A percentile compares a stretch with the other conserved stretches of the same genome.
Evolutionary conservation across 2,888 invertebrate genomes (phyloP).

Genomic region (Slavum lentiscoides): DNA sequence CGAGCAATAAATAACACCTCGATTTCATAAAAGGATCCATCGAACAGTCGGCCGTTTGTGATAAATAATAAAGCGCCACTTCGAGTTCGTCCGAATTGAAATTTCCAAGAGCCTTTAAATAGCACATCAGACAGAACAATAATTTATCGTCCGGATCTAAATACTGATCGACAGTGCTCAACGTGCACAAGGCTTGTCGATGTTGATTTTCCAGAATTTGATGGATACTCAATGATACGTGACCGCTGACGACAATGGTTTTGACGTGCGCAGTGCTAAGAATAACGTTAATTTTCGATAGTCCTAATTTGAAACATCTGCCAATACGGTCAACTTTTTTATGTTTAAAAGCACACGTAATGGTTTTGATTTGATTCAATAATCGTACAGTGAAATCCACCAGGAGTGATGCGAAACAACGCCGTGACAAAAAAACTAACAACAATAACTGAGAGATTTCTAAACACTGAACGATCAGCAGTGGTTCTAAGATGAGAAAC

Average conservation of each 20-base stretch:
- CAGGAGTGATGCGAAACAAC: constrained; percentile 3
- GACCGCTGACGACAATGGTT: background rate
- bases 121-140: constrained; percentile 21
- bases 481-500: constrained; percentile 33
- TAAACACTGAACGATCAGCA: constrained; percentile 38
- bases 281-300: constrained; percentile 31
- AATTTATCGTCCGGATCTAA: constrained; percentile 9
- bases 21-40: constrained; percentile 37
- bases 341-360: constrained; percentile 7
- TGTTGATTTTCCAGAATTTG: constrained; percentile 36
- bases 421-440: constrained; percentile 27
- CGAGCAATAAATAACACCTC: constrained; percentile 40
- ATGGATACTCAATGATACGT: constrained; percentile 14
- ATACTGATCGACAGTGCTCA: constrained; percentile 13
- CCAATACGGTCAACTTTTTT: background rate
- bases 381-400: constrained; percentile 10
- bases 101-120: constrained; percentile 29
- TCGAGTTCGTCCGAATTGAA: constrained; percentile 25
- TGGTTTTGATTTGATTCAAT: constrained; percentile 22
- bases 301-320: constrained; percentile 44
- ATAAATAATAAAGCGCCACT: constrained; percentile 35
- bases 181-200: constrained; percentile 7
- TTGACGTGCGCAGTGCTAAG: background rate
- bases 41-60: constrained; percentile 15
- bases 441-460: constrained; percentile 38